These are phyloP conservation scores for Pelodiscus sinensis DNA, from an alignment of 2,113 vertebrate species.

Conservation along the genomic window DNA sequence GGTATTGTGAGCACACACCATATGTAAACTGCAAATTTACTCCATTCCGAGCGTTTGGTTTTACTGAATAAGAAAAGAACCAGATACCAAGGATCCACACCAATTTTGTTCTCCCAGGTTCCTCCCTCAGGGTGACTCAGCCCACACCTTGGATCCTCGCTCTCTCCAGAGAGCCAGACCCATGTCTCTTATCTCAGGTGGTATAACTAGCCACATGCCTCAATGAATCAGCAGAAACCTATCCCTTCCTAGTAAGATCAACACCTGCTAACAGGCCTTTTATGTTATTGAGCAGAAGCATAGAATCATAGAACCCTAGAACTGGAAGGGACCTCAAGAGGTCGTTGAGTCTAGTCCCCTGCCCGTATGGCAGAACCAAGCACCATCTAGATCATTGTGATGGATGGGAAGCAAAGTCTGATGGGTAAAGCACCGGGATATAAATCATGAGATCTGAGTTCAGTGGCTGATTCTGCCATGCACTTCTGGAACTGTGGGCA, in stretches of 20 bases:
- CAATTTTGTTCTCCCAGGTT: background rate
- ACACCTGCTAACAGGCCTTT: background rate
- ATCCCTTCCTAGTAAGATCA: background rate
- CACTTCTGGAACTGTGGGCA: background rate
- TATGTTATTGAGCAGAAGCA: background rate
- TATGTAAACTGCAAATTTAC: background rate
- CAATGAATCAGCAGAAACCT: background rate
- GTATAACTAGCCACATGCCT: background rate
- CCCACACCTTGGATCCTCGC: background rate
- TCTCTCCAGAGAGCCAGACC: background rate
- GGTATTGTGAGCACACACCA: background rate
- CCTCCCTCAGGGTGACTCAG: background rate
- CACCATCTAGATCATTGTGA: too few species aligned
- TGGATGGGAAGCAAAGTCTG: background rate
- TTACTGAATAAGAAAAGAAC: background rate
- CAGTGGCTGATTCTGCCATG: background rate
- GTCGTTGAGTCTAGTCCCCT: too few species aligned
- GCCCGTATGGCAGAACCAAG: too few species aligned
- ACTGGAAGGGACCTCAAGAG: too few species aligned
- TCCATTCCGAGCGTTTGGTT: background rate
- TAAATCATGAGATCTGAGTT: background rate
- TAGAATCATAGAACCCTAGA: background rate
- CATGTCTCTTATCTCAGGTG: background rate
- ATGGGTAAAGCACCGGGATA: background rate
- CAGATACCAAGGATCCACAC: background rate